Percentiles rank a stretch among this genome's conserved stretches.
These are phyloP conservation scores for Tenebrosternarchus preto DNA, from an alignment of 2,113 vertebrate genomes.

Conservation along the genomic window DNA sequence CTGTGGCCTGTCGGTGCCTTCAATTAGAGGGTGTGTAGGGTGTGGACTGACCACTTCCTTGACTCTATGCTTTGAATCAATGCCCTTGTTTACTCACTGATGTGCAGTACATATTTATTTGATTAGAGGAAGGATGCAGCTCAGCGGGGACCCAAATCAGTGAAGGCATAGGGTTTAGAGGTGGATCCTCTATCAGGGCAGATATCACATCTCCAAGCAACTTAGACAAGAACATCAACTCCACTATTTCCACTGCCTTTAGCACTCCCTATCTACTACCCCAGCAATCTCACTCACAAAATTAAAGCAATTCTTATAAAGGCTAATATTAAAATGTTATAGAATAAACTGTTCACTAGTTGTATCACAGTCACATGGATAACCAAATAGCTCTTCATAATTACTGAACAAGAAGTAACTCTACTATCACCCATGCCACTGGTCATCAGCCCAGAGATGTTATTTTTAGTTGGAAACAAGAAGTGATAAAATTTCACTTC, in stretches of 20 bases:
- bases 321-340: not conserved
- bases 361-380: not conserved
- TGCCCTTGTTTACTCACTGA: no score
- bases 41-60: no score
- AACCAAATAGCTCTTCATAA: not conserved
- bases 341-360: not conserved
- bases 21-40: no score
- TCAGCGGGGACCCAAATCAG: no score
- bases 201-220: conserved; percentile 89
- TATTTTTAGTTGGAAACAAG: no score
- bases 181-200: conserved; percentile 91
- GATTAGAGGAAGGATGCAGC: no score
- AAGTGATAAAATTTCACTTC: no score
- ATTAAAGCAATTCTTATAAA: conserved; percentile 73
- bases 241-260: conserved; percentile 90
- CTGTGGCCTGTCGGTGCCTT: no score
- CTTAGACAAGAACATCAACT: conserved; percentile 97
- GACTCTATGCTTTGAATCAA: no score
- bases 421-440: not conserved
- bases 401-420: not conserved
- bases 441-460: not conserved
- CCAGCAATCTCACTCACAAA: conserved; percentile 92
- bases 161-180: conserved; percentile 83
- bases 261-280: conserved; percentile 90
- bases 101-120: no score